A percentile compares a stretch with the other conserved stretches of the same genome.
phyloP scores from a whole-genome alignment of 2,888 invertebrate genomes.

The Chirona hameri region DNA sequence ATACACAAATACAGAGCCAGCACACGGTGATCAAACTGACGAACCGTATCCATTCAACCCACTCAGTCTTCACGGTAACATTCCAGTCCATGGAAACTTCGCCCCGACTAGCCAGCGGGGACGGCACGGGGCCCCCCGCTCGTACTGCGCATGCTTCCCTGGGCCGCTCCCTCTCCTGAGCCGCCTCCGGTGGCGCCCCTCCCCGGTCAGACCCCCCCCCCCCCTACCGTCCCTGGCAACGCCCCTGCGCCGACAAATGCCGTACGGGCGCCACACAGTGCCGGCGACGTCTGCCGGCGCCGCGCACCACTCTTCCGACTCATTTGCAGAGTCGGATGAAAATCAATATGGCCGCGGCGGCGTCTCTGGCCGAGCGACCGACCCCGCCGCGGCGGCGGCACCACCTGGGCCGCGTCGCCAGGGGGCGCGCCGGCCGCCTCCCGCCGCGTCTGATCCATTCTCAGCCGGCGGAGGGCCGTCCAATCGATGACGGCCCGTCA shows the following conservation, averaged over 20 bases:
- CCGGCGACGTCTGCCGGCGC: neutral
- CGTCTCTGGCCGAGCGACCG: neutral
- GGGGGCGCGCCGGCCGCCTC: neutral
- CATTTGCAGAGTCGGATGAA: slow-evolving; percentile 27
- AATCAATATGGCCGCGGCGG: slow-evolving; percentile 8
- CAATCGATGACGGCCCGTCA: neutral
- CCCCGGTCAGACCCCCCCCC: neutral
- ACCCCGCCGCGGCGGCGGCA: neutral
- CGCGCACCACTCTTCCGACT: neutral
- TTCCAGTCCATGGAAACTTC: too few species aligned
- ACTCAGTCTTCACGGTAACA: too few species aligned
- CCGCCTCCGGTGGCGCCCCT: neutral
- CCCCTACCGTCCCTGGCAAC: neutral
- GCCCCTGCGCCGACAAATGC: neutral
- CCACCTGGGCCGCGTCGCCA: neutral
- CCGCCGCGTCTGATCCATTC: neutral
- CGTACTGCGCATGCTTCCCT: too few species aligned
- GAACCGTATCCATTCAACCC: too few species aligned
- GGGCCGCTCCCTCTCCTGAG: neutral
- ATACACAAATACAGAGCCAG: too few species aligned
- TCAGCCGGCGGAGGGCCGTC: neutral
- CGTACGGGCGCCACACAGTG: neutral
- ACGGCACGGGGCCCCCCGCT: too few species aligned
- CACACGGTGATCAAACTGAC: too few species aligned
- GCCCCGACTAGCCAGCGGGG: too few species aligned